A percentile compares a stretch with the other conserved stretches of the same genome.
Evolutionary conservation across 2,888 invertebrate species (phyloP).

Genomic region (Papilio gigon): DNA sequence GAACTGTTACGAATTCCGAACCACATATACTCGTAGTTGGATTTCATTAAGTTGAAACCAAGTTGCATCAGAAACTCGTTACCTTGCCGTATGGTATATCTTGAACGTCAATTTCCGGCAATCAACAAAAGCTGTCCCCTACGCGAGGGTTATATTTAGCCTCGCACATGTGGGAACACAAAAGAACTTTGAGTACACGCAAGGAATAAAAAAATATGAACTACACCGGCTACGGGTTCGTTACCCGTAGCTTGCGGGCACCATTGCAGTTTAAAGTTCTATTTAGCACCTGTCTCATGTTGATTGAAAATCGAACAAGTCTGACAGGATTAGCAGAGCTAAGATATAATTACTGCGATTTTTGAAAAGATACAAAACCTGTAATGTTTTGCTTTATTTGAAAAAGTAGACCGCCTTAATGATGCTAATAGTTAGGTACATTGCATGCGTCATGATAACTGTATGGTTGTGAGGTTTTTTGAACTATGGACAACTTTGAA

Average conservation of each 20-base stretch:
- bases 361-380: neutral
- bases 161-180: slow-evolving; percentile 17
- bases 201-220: slow-evolving; percentile 17
- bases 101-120: slow-evolving; percentile 27
- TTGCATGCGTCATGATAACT: neutral
- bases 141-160: slow-evolving; percentile 21
- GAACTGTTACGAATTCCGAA: neutral
- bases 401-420: slow-evolving; percentile 4
- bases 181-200: slow-evolving; percentile 11
- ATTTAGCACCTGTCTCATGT: slow-evolving; percentile 5
- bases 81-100: slow-evolving; percentile 14
- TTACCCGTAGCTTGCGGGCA: neutral
- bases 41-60: slow-evolving; percentile 9
- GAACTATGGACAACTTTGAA: neutral
- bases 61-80: slow-evolving; percentile 25
- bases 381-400: neutral
- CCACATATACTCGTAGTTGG: slow-evolving; percentile 1
- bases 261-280: slow-evolving; percentile 5
- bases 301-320: neutral
- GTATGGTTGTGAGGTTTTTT: slow-evolving; percentile 8
- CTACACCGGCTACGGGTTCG: slow-evolving; percentile 13
- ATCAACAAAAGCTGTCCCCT: slow-evolving; percentile 33
- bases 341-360: neutral
- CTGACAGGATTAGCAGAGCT: neutral
- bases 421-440: slow-evolving; percentile 6